Conservation (phyloP, 2,113 vertebrate genomes). For the Oenanthe oenanthe region DNA sequence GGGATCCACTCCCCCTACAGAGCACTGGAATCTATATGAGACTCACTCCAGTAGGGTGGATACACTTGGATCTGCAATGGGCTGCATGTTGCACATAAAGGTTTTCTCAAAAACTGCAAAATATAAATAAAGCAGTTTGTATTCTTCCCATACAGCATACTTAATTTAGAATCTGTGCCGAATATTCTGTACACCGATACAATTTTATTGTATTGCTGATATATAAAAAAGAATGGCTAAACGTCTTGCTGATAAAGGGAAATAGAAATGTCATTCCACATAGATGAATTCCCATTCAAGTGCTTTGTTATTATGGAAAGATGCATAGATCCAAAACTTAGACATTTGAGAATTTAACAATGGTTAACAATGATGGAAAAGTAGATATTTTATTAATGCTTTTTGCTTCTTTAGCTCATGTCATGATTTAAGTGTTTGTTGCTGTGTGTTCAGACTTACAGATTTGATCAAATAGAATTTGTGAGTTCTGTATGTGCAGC, state of each 20-base stretch:
- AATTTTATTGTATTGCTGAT: not conserved
- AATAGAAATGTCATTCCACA: not conserved
- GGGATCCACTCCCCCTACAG: not conserved
- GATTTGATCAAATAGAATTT: not conserved
- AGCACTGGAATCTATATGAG: not conserved
- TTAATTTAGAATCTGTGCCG: not conserved
- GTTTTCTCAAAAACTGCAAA: not conserved
- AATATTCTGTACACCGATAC: not conserved
- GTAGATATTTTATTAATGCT: not conserved
- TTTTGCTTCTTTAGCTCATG: not conserved
- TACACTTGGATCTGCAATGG: not conserved
- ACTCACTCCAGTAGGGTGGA: not conserved
- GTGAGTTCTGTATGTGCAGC: not conserved
- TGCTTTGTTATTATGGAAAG: not conserved
- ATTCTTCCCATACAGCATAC: not conserved
- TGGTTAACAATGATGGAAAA: not conserved
- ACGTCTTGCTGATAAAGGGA: not conserved
- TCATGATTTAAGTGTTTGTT: not conserved
- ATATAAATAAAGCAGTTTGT: not conserved
- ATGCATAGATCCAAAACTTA: not conserved
- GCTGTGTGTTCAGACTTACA: not conserved
- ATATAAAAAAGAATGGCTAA: not conserved
- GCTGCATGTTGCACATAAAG: rapidly evolving
- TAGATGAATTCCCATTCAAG: not conserved
- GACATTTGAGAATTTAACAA: not conserved